Conservation (phyloP, 1,140 invertebrate species). For the Drosophila nebulosa region DNA sequence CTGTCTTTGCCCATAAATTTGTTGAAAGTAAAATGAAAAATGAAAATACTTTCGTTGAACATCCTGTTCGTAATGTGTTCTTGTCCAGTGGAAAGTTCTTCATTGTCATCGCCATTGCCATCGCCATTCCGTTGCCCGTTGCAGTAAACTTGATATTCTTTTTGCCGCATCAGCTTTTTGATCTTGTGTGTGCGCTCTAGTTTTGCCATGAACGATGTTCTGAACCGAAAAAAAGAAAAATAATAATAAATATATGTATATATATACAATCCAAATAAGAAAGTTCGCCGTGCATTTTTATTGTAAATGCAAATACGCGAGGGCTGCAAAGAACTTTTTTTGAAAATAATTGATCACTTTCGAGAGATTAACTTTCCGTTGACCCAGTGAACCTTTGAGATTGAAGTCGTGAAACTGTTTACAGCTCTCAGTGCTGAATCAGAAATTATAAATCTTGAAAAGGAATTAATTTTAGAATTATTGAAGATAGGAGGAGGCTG, state of each 20-base stretch:
- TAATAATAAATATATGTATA: neutral
- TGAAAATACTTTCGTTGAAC: slow-evolving; percentile 16
- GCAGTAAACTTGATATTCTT: slow-evolving; percentile 14
- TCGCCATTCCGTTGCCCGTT: neutral
- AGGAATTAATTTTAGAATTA: too few species aligned
- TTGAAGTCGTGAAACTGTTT: too few species aligned
- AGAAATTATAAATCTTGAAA: too few species aligned
- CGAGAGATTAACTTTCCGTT: too few species aligned
- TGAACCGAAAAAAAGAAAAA: neutral
- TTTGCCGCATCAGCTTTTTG: slow-evolving; percentile 52
- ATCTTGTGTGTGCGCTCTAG: slow-evolving; percentile 14
- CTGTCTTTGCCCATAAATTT: neutral
- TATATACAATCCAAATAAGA: neutral
- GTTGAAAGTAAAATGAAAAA: slow-evolving; percentile 1
- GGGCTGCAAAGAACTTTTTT: neutral
- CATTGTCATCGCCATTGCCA: slow-evolving; percentile 21
- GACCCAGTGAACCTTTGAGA: too few species aligned
- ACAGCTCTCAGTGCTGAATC: too few species aligned
- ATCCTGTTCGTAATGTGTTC: slow-evolving; percentile 33
- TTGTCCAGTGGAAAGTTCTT: slow-evolving; percentile 21
- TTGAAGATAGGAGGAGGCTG: too few species aligned
- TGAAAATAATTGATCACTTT: too few species aligned
- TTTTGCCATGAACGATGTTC: neutral
- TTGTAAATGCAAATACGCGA: neutral
- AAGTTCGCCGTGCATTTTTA: slow-evolving; percentile 18